Evolutionary conservation across 2,113 vertebrate species (phyloP), one percentile per base, ranked within the genome.

Genomic region (Pelusios castaneus): DNA sequence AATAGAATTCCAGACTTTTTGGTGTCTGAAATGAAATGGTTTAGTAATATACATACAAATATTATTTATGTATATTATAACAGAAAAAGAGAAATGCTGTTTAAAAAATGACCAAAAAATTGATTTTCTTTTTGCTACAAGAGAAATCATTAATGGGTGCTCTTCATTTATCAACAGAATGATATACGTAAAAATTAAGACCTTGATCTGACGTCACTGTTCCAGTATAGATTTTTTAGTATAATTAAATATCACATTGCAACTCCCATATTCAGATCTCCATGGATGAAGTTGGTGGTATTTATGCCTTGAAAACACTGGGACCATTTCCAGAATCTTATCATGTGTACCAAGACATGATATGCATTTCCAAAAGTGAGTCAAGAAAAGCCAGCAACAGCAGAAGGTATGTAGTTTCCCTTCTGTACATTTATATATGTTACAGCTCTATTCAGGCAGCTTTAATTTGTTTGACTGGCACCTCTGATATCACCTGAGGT

Each of bases 311-410:
- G 84, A 90, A 96, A 93, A 67, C 2, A 4, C 56, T 87, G 90
- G 88, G 91, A 88, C 94, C 87, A 84, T 73, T 95, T 81, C 84
- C 94, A 93, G 87, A 90, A 92, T 95, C 91, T 80, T 95, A 86
- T 84, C 94, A 95, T 92, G 92, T 55, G 76, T 51, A 84, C 63
- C 56, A 21, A 49, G 86, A 84, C 89, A 89, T 77, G 77, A 89
- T 89, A 77, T 55, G 77, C 73, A 38, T 87, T 95, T 93, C 82
- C 87, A 95, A 96, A 94, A 0, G 2, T 27, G 91, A 95, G 90
- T 73, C 82, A 95, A 84, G 49, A 80, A 97, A 91, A 93, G 92
- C 2, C 41, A 91, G 17, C 58, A 29, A 90, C 94, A 41, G 56
- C 85, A 95, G 92, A 94, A 82, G 86, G 94, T 95, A 94, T 85